Percentiles rank a stretch among this genome's conserved stretches.
Evolutionary conservation across 2,888 invertebrate genomes (phyloP).

Genomic region (Biston betularia): DNA sequence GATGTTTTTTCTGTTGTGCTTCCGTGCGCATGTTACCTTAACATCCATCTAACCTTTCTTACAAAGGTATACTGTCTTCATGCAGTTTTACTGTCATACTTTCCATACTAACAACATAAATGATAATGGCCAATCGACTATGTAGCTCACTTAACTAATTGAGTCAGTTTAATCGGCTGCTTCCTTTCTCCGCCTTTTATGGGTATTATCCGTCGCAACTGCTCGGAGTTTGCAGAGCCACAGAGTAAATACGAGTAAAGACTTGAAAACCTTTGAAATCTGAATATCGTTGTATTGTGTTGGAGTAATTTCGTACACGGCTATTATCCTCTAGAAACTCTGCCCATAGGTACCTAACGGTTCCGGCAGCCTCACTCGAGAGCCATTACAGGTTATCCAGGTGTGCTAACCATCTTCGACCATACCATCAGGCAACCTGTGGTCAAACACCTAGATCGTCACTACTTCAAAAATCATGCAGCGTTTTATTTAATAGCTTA

Average conservation of each 20-base stretch:
- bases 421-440: too few species aligned
- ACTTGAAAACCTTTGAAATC: background rate
- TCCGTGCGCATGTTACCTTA: background rate
- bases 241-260: background rate
- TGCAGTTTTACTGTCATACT: conserved; percentile 12
- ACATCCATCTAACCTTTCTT: background rate
- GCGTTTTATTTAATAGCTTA: too few species aligned
- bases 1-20: background rate
- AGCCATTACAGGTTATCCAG: too few species aligned
- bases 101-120: conserved; percentile 6
- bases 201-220: background rate
- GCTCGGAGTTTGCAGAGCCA: conserved; percentile 1
- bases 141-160: conserved; percentile 12
- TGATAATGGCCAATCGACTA: background rate
- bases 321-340: too few species aligned
- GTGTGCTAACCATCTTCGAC: too few species aligned
- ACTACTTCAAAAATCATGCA: too few species aligned
- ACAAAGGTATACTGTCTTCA: background rate
- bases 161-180: conserved; percentile 15
- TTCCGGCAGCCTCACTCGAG: too few species aligned
- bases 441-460: too few species aligned
- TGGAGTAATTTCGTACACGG: background rate
- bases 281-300: too few species aligned
- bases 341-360: too few species aligned
- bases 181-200: conserved; percentile 25